A percentile compares a stretch with the other conserved stretches of the same genome.
Evolutionary conservation across 2,113 vertebrate species (phyloP).

Genomic region (Parus major): DNA sequence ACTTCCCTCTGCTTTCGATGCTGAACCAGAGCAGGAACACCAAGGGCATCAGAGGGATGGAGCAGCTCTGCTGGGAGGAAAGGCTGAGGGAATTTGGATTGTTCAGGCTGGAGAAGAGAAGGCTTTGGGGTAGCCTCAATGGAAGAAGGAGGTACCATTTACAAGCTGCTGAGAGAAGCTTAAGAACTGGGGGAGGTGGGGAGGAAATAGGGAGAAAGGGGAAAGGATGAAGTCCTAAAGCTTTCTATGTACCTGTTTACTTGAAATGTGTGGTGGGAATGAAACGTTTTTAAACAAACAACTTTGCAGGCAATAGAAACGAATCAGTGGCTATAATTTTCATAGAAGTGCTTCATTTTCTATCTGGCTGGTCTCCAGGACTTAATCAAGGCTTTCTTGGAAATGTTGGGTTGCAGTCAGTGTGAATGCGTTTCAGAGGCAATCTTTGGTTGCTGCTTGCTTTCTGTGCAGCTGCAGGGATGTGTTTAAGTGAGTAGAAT

Average conservation of each 20-base stretch:
- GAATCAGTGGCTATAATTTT: not conserved
- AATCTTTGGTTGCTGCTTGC: not conserved
- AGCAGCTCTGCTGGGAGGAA: not conserved
- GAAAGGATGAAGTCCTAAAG: not conserved
- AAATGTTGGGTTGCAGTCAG: not conserved
- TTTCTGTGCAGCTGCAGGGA: not conserved
- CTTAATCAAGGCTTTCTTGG: conserved; percentile 8
- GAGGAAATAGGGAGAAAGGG: not conserved
- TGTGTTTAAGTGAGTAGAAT: not conserved
- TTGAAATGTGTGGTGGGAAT: not conserved
- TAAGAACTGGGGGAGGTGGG: not conserved
- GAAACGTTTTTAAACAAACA: not conserved
- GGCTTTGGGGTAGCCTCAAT: not conserved
- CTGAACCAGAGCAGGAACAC: not conserved
- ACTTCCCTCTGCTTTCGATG: not conserved
- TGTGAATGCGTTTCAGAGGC: not conserved
- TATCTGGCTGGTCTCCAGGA: not conserved
- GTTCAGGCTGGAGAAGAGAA: not conserved
- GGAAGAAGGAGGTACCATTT: not conserved
- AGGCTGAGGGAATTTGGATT: not conserved
- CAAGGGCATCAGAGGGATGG: not conserved
- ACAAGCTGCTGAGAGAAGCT: not conserved
- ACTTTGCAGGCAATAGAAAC: not conserved
- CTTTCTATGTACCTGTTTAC: not conserved
- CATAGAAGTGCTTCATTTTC: not conserved